Conservation (phyloP, 1,140 invertebrate species). For the Drosophila cardini region DNA sequence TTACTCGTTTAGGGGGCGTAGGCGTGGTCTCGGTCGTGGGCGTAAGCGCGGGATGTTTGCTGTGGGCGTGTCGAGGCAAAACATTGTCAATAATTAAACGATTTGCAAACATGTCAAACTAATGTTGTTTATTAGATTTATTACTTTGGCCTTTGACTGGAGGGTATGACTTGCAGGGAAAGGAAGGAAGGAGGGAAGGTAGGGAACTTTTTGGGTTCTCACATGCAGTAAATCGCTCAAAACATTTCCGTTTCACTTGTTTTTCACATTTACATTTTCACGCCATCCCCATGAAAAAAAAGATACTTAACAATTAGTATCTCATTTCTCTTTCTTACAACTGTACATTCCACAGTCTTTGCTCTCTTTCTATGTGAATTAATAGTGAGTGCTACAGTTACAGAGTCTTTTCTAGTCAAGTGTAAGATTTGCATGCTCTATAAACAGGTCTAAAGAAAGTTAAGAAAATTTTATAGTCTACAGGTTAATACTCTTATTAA, state of each 20-base stretch:
- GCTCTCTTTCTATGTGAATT: slow-evolving; percentile 41
- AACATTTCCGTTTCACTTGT: slow-evolving; percentile 45
- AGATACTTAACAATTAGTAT: slow-evolving; percentile 68
- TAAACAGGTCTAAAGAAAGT: slow-evolving; percentile 2
- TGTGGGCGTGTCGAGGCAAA: slow-evolving; percentile 52
- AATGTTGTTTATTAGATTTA: slow-evolving; percentile 56
- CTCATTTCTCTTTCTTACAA: slow-evolving; percentile 11
- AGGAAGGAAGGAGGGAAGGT: background rate
- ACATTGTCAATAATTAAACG: slow-evolving; percentile 67
- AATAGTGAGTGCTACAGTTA: slow-evolving; percentile 27
- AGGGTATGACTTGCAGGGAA: background rate
- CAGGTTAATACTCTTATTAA: no score
- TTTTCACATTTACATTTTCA: slow-evolving; percentile 57
- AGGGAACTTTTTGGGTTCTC: slow-evolving; percentile 32
- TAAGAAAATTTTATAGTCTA: no score
- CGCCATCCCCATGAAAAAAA: slow-evolving; percentile 63
- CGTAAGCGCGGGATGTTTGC: slow-evolving; percentile 23
- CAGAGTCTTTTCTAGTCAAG: background rate
- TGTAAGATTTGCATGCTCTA: background rate
- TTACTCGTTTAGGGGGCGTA: slow-evolving; percentile 6
- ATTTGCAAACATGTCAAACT: slow-evolving; percentile 50
- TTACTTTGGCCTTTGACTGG: slow-evolving; percentile 33
- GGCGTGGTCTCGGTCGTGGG: slow-evolving; percentile 5
- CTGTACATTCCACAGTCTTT: background rate
- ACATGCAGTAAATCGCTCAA: slow-evolving; percentile 33